These are phyloP conservation scores for Spodoptera litura DNA, from an alignment of 1,140 invertebrate species.

Conservation along the genomic window DNA sequence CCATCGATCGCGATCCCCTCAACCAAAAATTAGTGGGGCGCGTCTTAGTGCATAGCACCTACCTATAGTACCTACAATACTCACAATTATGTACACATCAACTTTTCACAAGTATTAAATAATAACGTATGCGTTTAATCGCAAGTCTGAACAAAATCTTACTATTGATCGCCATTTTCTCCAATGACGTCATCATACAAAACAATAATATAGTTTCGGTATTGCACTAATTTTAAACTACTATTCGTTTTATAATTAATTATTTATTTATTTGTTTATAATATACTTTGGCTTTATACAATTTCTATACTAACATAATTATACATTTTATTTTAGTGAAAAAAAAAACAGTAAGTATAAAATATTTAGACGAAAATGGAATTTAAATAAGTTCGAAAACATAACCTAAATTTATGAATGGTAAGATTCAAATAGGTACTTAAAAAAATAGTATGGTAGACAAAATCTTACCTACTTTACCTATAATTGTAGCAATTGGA, in stretches of 20 bases:
- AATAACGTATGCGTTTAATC: not conserved
- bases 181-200: not conserved
- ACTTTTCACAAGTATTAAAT: no score
- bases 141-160: slow-evolving; percentile 36
- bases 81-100: no score
- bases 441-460: not conserved
- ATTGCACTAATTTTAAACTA: slow-evolving; percentile 50
- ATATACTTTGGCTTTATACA: slow-evolving; percentile 47
- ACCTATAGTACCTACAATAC: no score
- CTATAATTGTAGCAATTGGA: slow-evolving; percentile 31
- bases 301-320: not conserved
- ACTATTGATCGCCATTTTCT: slow-evolving; percentile 1
- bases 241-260: not conserved
- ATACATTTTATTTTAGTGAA: not conserved
- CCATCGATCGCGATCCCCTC: no score
- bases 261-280: no score
- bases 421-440: not conserved
- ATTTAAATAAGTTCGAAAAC: not conserved
- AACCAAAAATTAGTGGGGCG: no score
- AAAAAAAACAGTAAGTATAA: not conserved
- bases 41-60: no score
- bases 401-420: not conserved
- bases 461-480: not conserved
- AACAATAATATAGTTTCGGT: not conserved
- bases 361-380: no score